Base-by-base conservation (phyloP, 2,797 vertebrate genomes). In the Meda fulgida region DNA sequence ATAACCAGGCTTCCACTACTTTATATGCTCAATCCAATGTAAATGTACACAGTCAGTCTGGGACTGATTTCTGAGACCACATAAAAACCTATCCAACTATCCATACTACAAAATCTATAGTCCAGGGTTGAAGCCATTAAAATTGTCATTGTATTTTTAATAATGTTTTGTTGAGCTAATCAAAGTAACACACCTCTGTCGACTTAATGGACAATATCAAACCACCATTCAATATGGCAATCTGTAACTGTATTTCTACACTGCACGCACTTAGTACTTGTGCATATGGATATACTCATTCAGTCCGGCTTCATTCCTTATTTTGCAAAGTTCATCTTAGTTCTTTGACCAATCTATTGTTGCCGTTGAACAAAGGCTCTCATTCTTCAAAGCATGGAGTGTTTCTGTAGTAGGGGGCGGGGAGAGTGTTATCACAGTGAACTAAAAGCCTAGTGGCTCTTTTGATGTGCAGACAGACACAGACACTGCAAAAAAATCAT, bases 341-440 rank as follows among this genome's bases (percentile, higher is more conserved):
- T 66, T 83, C 23, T 75, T 66, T 83, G 71, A 53, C 71, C 43
- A 53, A 83, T 83, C 58, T 76, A 76, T 83, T 67, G 60, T 83
- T 53, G 60, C 34, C 71, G 65, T 26, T 66, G 58, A 67, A 83
- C 43, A 83, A 76, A 76, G 71, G 43, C 58, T 36, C 71, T 34
- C 43, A 51, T 76, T 83, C 58, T 66, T 83, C 31, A 83, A 75
- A 76, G 72, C 23, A 66, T 66, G 58, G 43, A 38, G 60, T 67
- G 58, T 66, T 75, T 83, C 58, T 83, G 80, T 72, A 72, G n/a
- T 81, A 58, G 58, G 71, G 55, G 71, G 71, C 60, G 16, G 40
- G 43, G 81, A 73, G 21, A 53, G 81, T 76, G 71, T 83, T 83
- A 40, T 83, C 71, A 76, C 43, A 66, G 58, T 66, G 71, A 51